Percentiles rank a stretch among this genome's conserved stretches.
Conservation (phyloP, 2,113 vertebrate genomes). For the Electrona antarctica region DNA sequence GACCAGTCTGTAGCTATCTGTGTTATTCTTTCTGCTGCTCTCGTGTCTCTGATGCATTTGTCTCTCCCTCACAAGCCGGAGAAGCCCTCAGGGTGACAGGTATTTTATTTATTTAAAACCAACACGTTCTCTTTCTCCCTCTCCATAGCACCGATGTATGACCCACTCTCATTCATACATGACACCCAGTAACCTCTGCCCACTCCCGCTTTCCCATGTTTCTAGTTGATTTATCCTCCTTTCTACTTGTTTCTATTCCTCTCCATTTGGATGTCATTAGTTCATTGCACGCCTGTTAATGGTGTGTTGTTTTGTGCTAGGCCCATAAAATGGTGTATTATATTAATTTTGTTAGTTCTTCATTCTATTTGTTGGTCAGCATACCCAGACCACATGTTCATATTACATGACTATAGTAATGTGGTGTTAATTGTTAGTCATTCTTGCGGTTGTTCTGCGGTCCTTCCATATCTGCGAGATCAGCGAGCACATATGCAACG, state of each 20-base stretch:
- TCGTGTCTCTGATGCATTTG: slow-evolving; percentile 83
- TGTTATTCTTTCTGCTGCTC: slow-evolving; percentile 76
- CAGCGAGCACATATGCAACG: slow-evolving; percentile 54
- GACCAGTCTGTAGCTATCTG: slow-evolving; percentile 46
- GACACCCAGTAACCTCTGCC: slow-evolving; percentile 64
- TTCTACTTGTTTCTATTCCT: slow-evolving; percentile 21
- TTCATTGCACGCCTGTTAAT: slow-evolving; percentile 2
- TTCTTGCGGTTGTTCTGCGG: slow-evolving; percentile 28
- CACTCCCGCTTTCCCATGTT: slow-evolving; percentile 32
- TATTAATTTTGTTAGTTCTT: slow-evolving; percentile 26
- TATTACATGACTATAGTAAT: slow-evolving; percentile 5
- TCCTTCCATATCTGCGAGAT: slow-evolving; percentile 51
- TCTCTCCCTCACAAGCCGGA: slow-evolving; percentile 96
- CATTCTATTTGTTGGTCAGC: slow-evolving; percentile 34
- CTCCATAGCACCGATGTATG: slow-evolving; percentile 80
- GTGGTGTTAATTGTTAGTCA: slow-evolving; percentile 27
- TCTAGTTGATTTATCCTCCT: slow-evolving; percentile 15
- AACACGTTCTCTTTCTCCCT: slow-evolving; percentile 79
- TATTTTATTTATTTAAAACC: slow-evolving; percentile 77
- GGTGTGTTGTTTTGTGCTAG: slow-evolving; percentile 38
- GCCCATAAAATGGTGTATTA: slow-evolving; percentile 10
- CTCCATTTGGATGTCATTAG: slow-evolving; percentile 29
- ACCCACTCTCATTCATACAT: slow-evolving; percentile 41
- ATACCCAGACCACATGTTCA: slow-evolving; percentile 23
- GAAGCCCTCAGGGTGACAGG: slow-evolving; percentile 99